phyloP scores from a whole-genome alignment of 2,888 invertebrate species.

The Cantharis rufa region DNA sequence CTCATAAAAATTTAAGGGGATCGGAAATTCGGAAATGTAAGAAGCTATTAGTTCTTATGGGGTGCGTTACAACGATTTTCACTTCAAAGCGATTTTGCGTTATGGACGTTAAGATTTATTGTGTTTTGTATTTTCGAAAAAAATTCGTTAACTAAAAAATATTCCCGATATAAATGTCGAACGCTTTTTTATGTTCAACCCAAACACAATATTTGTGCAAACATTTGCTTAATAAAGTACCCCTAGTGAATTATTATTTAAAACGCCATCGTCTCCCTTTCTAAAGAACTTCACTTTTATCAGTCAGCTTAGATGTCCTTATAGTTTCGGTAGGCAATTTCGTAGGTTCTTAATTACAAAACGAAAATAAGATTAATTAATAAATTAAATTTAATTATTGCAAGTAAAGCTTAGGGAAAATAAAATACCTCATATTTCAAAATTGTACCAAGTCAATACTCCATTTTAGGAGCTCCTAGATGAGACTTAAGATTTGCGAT shows the following conservation, averaged over 20 bases:
- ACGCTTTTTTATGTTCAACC: background rate
- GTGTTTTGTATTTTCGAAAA: background rate
- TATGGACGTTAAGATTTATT: constrained; percentile 17
- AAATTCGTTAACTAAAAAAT: background rate
- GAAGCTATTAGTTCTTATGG: constrained; percentile 31
- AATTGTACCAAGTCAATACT: too few relatives aligned
- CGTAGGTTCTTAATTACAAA: too few relatives aligned
- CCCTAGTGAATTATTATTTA: background rate
- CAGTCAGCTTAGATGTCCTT: too few relatives aligned
- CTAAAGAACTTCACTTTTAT: background rate
- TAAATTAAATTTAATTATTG: too few relatives aligned
- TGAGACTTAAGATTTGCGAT: too few relatives aligned
- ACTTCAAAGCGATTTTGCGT: constrained; percentile 20
- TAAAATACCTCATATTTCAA: too few relatives aligned
- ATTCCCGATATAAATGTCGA: background rate
- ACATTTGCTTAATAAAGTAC: background rate
- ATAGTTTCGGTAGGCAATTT: too few relatives aligned
- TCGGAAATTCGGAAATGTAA: constrained; percentile 30
- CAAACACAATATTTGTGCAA: background rate
- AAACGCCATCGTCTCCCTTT: background rate
- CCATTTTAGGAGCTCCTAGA: too few relatives aligned
- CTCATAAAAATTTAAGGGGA: constrained; percentile 27
- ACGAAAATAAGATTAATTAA: too few relatives aligned
- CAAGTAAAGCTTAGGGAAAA: too few relatives aligned
- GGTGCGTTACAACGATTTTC: constrained; percentile 25